Percentiles rank a stretch among this genome's conserved stretches.
Evolutionary conservation across 2,888 invertebrate genomes (phyloP).

Genomic region (Gryllus longicercus): DNA sequence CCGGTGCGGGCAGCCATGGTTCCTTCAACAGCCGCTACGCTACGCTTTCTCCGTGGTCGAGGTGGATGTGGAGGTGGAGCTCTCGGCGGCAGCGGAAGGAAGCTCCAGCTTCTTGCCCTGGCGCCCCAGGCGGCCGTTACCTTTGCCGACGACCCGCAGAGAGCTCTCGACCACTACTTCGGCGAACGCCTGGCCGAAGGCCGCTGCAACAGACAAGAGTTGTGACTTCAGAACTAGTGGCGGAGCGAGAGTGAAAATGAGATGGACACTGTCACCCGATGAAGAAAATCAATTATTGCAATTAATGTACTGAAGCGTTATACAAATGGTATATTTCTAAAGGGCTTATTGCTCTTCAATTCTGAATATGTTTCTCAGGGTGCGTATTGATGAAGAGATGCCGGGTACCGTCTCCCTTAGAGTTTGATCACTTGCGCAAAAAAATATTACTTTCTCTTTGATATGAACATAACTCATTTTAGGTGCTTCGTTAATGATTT

Average conservation of each 20-base stretch:
- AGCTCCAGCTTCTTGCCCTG: constrained; percentile 1
- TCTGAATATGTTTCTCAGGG: too few species aligned
- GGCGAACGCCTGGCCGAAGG: constrained; percentile 47
- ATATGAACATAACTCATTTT: too few species aligned
- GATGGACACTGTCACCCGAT: not conserved
- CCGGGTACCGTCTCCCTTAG: too few species aligned
- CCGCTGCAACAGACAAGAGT: constrained; percentile 38
- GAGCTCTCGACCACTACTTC: constrained; percentile 48
- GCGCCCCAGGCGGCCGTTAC: not conserved
- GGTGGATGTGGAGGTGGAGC: not conserved
- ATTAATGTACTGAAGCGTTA: not conserved
- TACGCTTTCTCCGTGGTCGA: not conserved
- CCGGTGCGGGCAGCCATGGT: too few species aligned
- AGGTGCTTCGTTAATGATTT: too few species aligned
- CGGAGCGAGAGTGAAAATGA: not conserved
- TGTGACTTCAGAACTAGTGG: too few species aligned
- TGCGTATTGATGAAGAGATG: too few species aligned
- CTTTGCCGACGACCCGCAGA: constrained; percentile 39
- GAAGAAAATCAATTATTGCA: not conserved
- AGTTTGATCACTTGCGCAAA: too few species aligned
- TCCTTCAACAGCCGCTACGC: not conserved
- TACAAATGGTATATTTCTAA: too few species aligned
- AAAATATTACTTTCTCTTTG: too few species aligned
- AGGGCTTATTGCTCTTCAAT: too few species aligned
- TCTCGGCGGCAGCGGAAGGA: not conserved